Percentiles rank a stretch among this genome's conserved stretches.
These are phyloP conservation scores for Desoria tigrina DNA, from an alignment of 2,888 invertebrate genomes.

Conservation along the genomic window DNA sequence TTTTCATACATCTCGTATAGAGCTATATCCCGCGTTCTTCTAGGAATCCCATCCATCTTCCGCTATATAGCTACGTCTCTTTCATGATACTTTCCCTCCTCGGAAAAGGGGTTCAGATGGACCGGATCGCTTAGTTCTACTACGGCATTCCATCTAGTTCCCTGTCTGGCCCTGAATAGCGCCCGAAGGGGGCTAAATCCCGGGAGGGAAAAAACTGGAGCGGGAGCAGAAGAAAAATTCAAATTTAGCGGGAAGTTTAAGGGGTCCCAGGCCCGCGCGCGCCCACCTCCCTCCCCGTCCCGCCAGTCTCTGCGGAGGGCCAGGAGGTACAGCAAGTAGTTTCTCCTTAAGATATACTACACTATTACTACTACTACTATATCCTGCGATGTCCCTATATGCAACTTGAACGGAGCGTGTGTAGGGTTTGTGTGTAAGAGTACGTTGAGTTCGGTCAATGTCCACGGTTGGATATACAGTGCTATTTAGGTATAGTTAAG, in stretches of 20 bases:
- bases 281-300: slow-evolving; percentile 22
- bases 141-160: slow-evolving; percentile 39
- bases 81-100: slow-evolving; percentile 13
- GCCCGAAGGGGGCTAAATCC: background rate
- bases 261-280: too few species aligned
- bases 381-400: too few species aligned
- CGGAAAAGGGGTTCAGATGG: slow-evolving; percentile 1
- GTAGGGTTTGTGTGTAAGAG: slow-evolving; percentile 14
- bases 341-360: too few species aligned
- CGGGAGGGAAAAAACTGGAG: too few species aligned
- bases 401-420: too few species aligned
- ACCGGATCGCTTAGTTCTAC: background rate
- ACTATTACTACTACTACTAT: too few species aligned
- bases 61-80: background rate
- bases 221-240: too few species aligned
- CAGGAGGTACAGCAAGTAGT: too few species aligned
- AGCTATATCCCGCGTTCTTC: background rate
- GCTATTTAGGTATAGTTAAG: background rate
- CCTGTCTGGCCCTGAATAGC: slow-evolving; percentile 37
- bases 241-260: too few species aligned
- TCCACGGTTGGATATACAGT: slow-evolving; percentile 11
- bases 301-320: slow-evolving; percentile 45
- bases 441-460: slow-evolving; percentile 29
- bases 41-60: slow-evolving; percentile 46
- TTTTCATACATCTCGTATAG: slow-evolving; percentile 4